These are phyloP conservation scores for Myotis brandtii DNA, from an alignment of 2,113 vertebrate genomes.

Conservation along the genomic window DNA sequence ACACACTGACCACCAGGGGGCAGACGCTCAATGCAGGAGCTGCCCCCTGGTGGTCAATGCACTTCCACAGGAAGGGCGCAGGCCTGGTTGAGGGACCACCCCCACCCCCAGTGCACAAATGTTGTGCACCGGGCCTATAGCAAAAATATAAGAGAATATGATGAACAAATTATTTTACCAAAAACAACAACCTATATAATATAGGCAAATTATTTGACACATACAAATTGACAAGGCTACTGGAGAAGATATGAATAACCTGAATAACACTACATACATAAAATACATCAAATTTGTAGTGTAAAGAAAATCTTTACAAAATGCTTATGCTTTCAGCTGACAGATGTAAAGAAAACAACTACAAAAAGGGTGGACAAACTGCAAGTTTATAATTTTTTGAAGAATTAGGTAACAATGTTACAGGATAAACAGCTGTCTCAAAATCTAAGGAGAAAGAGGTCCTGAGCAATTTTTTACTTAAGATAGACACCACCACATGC, in stretches of 20 bases:
- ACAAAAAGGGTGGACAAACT: background rate
- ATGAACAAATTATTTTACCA: background rate
- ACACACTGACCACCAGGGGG: no score
- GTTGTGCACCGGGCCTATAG: no score
- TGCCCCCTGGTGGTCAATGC: no score
- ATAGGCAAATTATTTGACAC: background rate
- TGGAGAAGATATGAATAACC: background rate
- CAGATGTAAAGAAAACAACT: background rate
- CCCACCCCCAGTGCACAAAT: no score
- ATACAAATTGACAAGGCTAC: background rate
- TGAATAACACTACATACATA: background rate
- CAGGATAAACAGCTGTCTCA: background rate
- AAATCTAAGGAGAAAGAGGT: background rate
- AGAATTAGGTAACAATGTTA: background rate
- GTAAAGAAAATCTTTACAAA: background rate
- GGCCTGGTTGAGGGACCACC: no score
- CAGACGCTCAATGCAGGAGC: no score
- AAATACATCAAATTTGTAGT: background rate
- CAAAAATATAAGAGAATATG: background rate
- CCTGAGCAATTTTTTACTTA: background rate
- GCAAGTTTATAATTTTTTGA: background rate
- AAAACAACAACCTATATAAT: background rate
- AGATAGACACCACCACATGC: background rate
- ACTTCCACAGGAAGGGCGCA: no score
- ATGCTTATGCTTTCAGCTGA: background rate